Evolutionary conservation across 2,113 vertebrate species (phyloP), one percentile per base, ranked within the genome.

Genomic region (Zeus faber): DNA sequence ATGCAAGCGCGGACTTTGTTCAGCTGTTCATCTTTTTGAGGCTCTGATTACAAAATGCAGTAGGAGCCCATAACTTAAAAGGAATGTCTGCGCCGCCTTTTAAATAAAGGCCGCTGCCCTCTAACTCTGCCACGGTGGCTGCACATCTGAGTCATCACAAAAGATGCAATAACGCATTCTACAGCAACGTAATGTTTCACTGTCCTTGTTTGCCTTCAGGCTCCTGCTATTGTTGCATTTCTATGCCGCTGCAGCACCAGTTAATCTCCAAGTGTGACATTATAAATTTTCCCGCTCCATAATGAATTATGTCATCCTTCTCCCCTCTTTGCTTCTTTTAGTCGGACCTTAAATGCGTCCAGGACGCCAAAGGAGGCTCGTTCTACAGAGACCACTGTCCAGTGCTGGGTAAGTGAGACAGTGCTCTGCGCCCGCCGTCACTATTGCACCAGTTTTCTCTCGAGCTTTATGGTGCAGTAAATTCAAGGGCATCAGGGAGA

Each of bases 351-450:
- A 99, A 99, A 77, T 99, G 97, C 81, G 96, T 99, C 61, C 97
- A 99, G 79, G 97, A 99, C 85, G 94, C 97, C 70, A 99, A 99
- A 91, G 97, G 97, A 79, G 97, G 97, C 45, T 95, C 96, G n/a
- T 99, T 99, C 88, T 99, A 99, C 88, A 91, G 97, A 89, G 97
- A 99, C 81, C 97, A 99, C 76, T 99, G 97, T 76, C 97, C 97
- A 66, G 96, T 99, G 47, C 80, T 99, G 76, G 97, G 97, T 99
- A 79, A 93, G 96, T 91, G 62, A 58, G 31, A 49, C 54, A 18
- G 13, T 41, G 50, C 62, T 65, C 45, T 51, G 43, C 56, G 55
- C 63, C 56, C 53, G 27, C 43, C 53, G 43, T 74, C 76, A 68
- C 70, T 79, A 76, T 67, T 77, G 78, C 73, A 84, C 67, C 81